Evolutionary conservation across 2,888 invertebrate genomes (phyloP), one percentile per base, ranked within the genome.

Genomic region (Anodontia alba): DNA sequence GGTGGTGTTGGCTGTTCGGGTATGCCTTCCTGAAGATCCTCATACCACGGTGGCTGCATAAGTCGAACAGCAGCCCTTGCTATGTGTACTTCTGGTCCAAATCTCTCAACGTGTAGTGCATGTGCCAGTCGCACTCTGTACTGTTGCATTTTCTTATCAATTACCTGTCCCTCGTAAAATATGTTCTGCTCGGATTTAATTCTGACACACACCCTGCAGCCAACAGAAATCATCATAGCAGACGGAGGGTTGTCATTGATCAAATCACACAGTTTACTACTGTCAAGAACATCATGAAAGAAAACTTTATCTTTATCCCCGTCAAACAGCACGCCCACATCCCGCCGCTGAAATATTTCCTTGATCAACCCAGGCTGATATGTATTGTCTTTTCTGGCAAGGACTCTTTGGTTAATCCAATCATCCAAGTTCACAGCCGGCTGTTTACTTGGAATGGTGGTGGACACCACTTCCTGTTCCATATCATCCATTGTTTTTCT

Each of bases 41-140:
- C 99, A 95, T 97, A 97, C 99, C 99, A 99, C 0, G 99, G 99
- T 23, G 99, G 98, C 93, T 97, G 96, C 87, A 99, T 95, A 36
- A 99, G 96, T 33, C 99, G 96, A 80, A 99, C 95, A 94, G 98
- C 98, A 5, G 99, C 98, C 49, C 99, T 96, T 92, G 97, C 97
- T 84, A 98, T 97, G 91, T 97, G 96, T n/a, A 92, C 88, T 29
- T 89, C 89, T 20, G 31, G 15, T 23, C 81, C 83, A 66, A 81
- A 79, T 54, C 73, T 78, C 31, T 86, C 81, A 20, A 71, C 73
- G 49, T 84, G 81, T 31, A 38, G 57, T n/a, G 73, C 76, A 62
- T 84, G 76, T 15, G 79, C 71, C 23, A 96, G 94, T 92, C 96
- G 96, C 43, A 97, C 96, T 73, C 96, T 95, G 94, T 97, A 97